Evolutionary conservation across 37 sponge, comb jelly and placozoan genomes (phyloP), one percentile per base, ranked within the genome.

Genomic region (Halichondria panicea): DNA sequence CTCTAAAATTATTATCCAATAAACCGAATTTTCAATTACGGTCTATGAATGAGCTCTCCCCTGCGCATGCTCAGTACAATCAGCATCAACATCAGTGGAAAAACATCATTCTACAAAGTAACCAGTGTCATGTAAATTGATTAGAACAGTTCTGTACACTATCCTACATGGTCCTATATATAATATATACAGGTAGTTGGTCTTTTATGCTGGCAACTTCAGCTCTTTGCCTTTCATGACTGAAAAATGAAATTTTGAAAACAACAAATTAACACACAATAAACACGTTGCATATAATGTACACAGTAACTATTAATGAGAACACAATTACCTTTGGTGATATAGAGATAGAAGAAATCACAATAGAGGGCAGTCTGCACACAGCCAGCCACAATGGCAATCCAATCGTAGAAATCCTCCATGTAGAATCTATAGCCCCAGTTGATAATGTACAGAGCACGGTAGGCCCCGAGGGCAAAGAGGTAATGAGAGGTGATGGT

Each of bases 301-400:
- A 31, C 35, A n/a, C 27, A 59, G n/a, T 59, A 59, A 24, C n/a
- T 59, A 8, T 24, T 12, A 24, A 22, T 24, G 60, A 8, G 12
- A 27, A 19, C 27, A 59, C 27, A 22, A 8, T 33, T 22, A 99
- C 99, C 99, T 88, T 95, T 99, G 24, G 99, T 99, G 82, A 99
- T 93, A 77, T 99, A 99, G 50, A 99, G 94, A 61, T 99, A 99
- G 88, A 99, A 95, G 88, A 99, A 99, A 66, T 99, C 99, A 55
- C 92, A 85, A 82, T 99, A 99, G 66, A 99, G 93, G 38, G 89
- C 86, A 19, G 99, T 99, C 80, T 99, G 99, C 0, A 99, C 96
- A 72, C 82, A 78, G 25, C 99, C 99, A 46, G 99, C 94, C 31
- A 93, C 84, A 33, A 99, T 87, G 32, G 99, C 97, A 59, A 99